Conservation (phyloP, 2,888 invertebrate species). For the Chrysolina americana region DNA sequence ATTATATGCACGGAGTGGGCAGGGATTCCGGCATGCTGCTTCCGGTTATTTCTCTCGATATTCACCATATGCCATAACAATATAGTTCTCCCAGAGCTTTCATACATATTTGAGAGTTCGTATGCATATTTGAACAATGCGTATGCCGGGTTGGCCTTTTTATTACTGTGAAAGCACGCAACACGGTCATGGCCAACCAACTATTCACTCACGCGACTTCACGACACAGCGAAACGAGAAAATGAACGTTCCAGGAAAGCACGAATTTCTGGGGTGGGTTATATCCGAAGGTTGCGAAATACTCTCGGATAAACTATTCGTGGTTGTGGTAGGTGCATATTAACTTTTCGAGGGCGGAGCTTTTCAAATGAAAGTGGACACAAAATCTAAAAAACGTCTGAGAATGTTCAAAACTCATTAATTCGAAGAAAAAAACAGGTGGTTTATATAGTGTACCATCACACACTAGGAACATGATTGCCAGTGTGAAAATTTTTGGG, state of each 20-base stretch:
- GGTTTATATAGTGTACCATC: too few relatives aligned
- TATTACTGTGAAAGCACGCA: constrained; percentile 40
- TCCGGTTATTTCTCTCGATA: neutral
- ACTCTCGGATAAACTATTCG: neutral
- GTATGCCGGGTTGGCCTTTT: constrained; percentile 36
- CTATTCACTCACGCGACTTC: constrained; percentile 40
- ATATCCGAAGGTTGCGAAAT: neutral
- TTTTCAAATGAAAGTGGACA: too few relatives aligned
- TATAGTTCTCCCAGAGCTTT: neutral
- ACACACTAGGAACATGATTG: too few relatives aligned
- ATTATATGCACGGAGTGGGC: neutral
- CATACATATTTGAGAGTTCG: constrained; percentile 18
- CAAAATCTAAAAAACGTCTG: too few relatives aligned
- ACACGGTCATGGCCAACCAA: constrained; percentile 46
- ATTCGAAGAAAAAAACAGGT: too few relatives aligned
- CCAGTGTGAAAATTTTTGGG: too few relatives aligned
- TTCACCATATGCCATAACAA: neutral
- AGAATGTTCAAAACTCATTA: too few relatives aligned
- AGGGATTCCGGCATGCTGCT: neutral
- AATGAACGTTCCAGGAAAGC: constrained; percentile 32
- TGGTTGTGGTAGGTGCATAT: too few relatives aligned
- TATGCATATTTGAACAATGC: constrained; percentile 41
- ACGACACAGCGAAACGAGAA: constrained; percentile 36
- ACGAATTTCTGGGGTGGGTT: constrained; percentile 8
- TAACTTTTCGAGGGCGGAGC: too few relatives aligned